Conservation (phyloP, 2,888 invertebrate species). For the Rhopalosiphum nymphaeae region DNA sequence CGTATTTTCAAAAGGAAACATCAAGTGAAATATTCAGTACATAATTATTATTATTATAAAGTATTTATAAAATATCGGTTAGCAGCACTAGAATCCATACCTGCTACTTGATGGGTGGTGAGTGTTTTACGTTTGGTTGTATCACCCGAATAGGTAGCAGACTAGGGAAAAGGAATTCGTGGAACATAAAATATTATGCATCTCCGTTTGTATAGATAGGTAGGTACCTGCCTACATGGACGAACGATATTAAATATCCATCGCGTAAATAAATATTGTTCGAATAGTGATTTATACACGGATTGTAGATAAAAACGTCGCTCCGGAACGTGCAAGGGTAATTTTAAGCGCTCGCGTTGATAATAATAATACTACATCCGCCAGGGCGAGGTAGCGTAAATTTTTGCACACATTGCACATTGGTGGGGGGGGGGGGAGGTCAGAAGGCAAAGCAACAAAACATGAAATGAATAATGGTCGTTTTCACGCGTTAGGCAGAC, state of each 20-base stretch:
- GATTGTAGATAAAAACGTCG: not conserved
- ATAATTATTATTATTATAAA: not conserved
- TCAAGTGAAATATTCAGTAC: not conserved
- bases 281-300: conserved; percentile 31
- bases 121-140: not conserved
- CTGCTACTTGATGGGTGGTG: not conserved
- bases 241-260: not conserved
- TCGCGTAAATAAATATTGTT: conserved; percentile 33
- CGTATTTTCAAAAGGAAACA: not conserved
- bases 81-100: not conserved
- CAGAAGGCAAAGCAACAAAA: not conserved
- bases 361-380: not conserved
- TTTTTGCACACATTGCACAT: not conserved
- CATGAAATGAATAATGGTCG: conserved; percentile 43
- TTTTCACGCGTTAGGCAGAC: not conserved
- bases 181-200: not conserved
- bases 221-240: not conserved
- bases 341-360: not conserved
- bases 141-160: not conserved
- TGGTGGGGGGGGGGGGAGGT: not conserved
- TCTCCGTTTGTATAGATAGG: not conserved
- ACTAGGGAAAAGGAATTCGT: not conserved
- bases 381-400: not conserved
- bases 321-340: not conserved
- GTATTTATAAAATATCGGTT: not conserved